These are phyloP conservation scores for Sardinella longiceps DNA, from an alignment of 2,797 vertebrate species.

Conservation along the genomic window DNA sequence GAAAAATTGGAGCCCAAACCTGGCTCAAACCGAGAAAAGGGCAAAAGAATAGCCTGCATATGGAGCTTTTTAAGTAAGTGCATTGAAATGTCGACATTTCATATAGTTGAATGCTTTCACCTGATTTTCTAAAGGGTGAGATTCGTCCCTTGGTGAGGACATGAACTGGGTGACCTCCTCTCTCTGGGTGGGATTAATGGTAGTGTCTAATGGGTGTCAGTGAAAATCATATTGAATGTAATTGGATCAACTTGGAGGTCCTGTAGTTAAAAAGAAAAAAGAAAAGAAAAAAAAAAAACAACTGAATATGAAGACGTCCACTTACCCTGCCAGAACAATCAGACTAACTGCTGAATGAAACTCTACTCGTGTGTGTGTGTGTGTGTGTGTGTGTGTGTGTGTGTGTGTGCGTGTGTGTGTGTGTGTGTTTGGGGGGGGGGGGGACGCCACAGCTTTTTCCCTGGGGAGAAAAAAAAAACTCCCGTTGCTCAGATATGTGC, in stretches of 20 bases:
- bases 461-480: not conserved
- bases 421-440: too few relatives aligned
- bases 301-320: not conserved
- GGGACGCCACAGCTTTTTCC: not conserved
- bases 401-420: not conserved
- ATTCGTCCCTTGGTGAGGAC: not conserved
- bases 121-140: not conserved
- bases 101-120: not conserved
- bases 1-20: too few relatives aligned
- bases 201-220: not conserved
- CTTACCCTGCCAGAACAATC: not conserved
- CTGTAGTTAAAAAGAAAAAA: not conserved
- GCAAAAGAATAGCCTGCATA: too few relatives aligned
- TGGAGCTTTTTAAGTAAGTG: too few relatives aligned
- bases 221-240: constrained; percentile 6
- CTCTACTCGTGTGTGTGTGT: not conserved
- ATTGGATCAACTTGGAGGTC: not conserved
- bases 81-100: too few relatives aligned
- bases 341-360: not conserved
- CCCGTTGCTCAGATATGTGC: not conserved
- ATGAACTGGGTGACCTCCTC: not conserved
- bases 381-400: not conserved
- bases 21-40: too few relatives aligned
- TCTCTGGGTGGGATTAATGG: not conserved
- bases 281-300: too few relatives aligned